Percentiles rank a stretch among this genome's conserved stretches.
These are phyloP conservation scores for Neotoma lepida DNA, from an alignment of 2,113 vertebrate genomes.

Conservation along the genomic window DNA sequence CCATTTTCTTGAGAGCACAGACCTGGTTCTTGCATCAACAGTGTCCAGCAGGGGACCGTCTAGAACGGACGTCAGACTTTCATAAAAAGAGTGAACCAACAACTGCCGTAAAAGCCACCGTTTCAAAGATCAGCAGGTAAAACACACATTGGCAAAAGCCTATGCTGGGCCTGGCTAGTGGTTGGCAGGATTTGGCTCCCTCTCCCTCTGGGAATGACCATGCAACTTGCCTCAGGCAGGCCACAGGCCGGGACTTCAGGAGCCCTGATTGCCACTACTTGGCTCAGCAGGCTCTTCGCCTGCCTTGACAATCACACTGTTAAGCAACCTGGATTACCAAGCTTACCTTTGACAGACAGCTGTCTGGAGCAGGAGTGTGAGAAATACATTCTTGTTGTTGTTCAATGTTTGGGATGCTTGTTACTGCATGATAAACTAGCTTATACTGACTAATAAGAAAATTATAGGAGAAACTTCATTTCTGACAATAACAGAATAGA, in stretches of 20 bases:
- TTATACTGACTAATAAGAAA: background rate
- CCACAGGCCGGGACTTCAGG: background rate
- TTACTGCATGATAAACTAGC: background rate
- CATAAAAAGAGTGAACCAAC: fast-evolving
- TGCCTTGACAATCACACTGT: background rate
- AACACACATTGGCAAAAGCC: background rate
- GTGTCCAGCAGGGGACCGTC: background rate
- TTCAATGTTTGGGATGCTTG: background rate
- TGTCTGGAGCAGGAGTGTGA: background rate
- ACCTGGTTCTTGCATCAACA: background rate
- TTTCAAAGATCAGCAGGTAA: background rate
- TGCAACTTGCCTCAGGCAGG: background rate
- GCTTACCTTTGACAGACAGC: background rate
- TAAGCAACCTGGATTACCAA: fast-evolving
- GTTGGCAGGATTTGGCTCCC: background rate
- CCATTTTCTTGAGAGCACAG: background rate
- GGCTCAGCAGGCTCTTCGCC: fast-evolving
- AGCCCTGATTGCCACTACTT: fast-evolving
- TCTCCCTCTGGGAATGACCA: background rate
- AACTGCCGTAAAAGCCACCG: fast-evolving
- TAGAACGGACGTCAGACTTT: background rate
- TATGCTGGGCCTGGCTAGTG: fast-evolving
- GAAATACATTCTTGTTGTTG: background rate
- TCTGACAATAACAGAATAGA: background rate
- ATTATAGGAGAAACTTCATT: background rate